phyloP scores from a whole-genome alignment of 1,140 invertebrate species.

The Cotesia typhae region DNA sequence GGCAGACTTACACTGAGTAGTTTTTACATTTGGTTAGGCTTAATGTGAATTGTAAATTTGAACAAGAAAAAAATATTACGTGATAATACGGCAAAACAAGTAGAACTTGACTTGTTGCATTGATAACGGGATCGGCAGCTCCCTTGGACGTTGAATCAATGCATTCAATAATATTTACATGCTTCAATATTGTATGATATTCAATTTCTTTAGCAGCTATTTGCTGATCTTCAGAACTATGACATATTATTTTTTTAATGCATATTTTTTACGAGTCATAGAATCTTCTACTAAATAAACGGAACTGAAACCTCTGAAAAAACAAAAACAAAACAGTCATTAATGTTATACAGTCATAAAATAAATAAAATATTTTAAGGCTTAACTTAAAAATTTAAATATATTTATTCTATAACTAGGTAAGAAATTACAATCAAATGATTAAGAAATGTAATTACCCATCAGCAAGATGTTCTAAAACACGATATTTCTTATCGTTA shows the following conservation, averaged over 20 bases:
- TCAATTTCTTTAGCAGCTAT: slow-evolving; percentile 80
- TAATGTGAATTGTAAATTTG: not conserved
- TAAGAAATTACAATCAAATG: slow-evolving; percentile 1
- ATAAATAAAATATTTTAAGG: not conserved
- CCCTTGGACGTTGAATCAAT: slow-evolving; percentile 75
- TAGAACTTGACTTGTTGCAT: slow-evolving; percentile 77
- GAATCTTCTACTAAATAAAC: slow-evolving; percentile 82
- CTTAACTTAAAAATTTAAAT: not conserved
- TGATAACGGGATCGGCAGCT: slow-evolving; percentile 73
- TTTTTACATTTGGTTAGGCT: not conserved
- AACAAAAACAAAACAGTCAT: slow-evolving; percentile 21
- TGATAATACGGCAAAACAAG: slow-evolving; percentile 82
- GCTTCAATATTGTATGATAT: slow-evolving; percentile 75
- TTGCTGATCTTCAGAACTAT: slow-evolving; percentile 81
- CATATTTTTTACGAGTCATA: slow-evolving; percentile 77
- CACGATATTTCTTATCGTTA: slow-evolving; percentile 75
- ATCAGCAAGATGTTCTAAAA: slow-evolving; percentile 78
- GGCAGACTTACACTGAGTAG: no score
- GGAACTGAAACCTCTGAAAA: slow-evolving; percentile 82
- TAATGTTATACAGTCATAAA: no score
- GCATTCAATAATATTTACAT: slow-evolving; percentile 81
- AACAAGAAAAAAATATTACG: slow-evolving; percentile 54
- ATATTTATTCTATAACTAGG: not conserved
- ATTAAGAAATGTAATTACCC: slow-evolving; percentile 69
- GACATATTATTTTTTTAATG: slow-evolving; percentile 84